These are phyloP conservation scores for Holacanthella duospinosa DNA, from an alignment of 2,888 invertebrate species.

Conservation along the genomic window DNA sequence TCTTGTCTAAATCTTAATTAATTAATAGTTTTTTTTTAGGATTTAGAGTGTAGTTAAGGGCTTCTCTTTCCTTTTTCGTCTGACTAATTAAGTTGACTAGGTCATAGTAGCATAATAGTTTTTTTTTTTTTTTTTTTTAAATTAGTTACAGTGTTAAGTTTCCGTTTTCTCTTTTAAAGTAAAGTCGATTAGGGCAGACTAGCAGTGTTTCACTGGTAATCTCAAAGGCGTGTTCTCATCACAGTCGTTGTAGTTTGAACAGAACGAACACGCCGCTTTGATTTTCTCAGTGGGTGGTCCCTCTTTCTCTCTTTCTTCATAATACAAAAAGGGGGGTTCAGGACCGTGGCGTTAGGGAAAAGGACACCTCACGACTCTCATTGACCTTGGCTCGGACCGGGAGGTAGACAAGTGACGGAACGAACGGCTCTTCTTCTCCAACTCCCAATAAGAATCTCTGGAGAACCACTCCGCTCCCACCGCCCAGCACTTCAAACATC, in stretches of 20 bases:
- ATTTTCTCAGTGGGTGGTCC: conserved; percentile 18
- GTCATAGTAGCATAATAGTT: not conserved
- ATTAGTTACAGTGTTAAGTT: not conserved
- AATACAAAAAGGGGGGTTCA: conserved; percentile 15
- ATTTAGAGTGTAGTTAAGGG: not conserved
- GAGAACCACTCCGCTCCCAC: conserved; percentile 7
- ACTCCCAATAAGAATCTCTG: conserved; percentile 8
- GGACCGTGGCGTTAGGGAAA: conserved; percentile 77
- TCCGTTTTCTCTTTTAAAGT: conserved; percentile 1
- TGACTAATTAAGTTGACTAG: not conserved
- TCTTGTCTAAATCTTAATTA: too few relatives aligned
- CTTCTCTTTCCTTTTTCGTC: not conserved
- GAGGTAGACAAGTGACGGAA: conserved; percentile 85
- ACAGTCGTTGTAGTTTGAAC: conserved; percentile 39
- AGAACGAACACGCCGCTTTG: conserved; percentile 39
- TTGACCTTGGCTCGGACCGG: conserved; percentile 81
- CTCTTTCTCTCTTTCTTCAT: conserved; percentile 4
- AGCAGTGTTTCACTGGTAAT: conserved; percentile 18
- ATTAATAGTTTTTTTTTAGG: not conserved
- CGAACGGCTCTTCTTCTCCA: conserved; percentile 45
- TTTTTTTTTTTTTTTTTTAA: not conserved
- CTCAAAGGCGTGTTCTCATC: conserved; percentile 39
- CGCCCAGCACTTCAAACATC: conserved; percentile 2
- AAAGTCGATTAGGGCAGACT: conserved; percentile 6
- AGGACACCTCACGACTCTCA: conserved; percentile 77